phyloP scores from a whole-genome alignment of 2,797 vertebrate genomes.

The Danio choprae region DNA sequence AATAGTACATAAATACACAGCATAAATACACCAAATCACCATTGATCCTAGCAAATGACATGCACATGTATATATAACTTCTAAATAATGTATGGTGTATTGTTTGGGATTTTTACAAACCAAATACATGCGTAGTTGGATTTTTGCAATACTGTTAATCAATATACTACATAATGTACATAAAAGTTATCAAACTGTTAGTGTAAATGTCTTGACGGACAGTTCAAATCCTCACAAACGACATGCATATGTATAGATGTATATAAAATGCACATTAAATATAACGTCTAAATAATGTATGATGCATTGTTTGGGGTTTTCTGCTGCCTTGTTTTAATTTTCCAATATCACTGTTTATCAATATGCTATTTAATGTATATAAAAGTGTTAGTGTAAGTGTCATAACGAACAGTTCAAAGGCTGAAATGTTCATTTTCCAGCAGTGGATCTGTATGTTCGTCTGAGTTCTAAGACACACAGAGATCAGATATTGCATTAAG shows the following conservation, averaged over 20 bases:
- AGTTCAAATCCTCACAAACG: no score
- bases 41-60: slow-evolving; percentile 2
- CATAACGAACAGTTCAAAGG: slow-evolving; percentile 56
- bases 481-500: background rate
- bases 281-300: no score
- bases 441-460: slow-evolving; percentile 65
- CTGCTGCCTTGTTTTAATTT: no score
- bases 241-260: no score
- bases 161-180: no score
- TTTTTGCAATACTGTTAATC: background rate
- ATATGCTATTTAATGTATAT: background rate
- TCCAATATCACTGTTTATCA: no score
- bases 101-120: background rate
- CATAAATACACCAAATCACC: slow-evolving; percentile 1
- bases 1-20: slow-evolving; percentile 5
- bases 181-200: no score
- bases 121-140: background rate
- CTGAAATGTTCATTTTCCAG: slow-evolving; percentile 67
- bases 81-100: background rate
- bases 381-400: background rate
- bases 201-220: no score
- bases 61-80: slow-evolving; percentile 2
- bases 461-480: slow-evolving; percentile 62
- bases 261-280: no score
- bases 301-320: no score